Evolutionary conservation across 2,888 invertebrate species (phyloP).

Genomic region (Artemia sinica): DNA sequence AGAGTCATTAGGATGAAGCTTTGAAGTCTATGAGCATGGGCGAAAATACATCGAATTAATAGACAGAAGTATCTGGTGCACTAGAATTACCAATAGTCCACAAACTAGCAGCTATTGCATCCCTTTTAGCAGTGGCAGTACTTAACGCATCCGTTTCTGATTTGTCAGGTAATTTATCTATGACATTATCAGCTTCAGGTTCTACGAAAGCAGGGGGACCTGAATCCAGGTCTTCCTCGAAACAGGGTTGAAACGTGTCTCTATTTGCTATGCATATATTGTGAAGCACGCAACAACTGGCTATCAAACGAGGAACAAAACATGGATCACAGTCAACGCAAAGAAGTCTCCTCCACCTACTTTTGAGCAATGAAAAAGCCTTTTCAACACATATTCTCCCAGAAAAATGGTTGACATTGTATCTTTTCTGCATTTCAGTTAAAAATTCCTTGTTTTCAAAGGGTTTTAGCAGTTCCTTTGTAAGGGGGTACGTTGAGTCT

Average conservation of each 20-base stretch:
- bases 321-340: conserved; percentile 1
- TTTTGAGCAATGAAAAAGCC: conserved; percentile 22
- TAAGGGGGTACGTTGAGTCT: conserved; percentile 24
- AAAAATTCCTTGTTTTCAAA: conserved; percentile 23
- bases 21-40: too few species aligned
- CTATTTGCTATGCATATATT: conserved; percentile 14
- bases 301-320: conserved; percentile 8
- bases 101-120: too few species aligned
- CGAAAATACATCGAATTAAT: too few species aligned
- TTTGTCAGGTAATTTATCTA: too few species aligned
- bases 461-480: conserved; percentile 22
- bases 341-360: conserved; percentile 15
- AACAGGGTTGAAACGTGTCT: background rate
- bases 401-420: conserved; percentile 17
- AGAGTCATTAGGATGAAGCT: too few species aligned
- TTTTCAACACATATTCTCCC: conserved; percentile 23
- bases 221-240: background rate
- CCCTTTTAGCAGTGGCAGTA: too few species aligned
- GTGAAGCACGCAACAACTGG: conserved; percentile 1
- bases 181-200: too few species aligned
- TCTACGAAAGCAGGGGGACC: too few species aligned
- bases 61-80: too few species aligned
- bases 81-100: too few species aligned
- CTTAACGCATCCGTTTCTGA: too few species aligned
- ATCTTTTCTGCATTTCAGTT: conserved; percentile 21